Conservation (phyloP, 30 jellyfish, hydroid and myxozoan genomes). For the Aurelia sp. region DNA sequence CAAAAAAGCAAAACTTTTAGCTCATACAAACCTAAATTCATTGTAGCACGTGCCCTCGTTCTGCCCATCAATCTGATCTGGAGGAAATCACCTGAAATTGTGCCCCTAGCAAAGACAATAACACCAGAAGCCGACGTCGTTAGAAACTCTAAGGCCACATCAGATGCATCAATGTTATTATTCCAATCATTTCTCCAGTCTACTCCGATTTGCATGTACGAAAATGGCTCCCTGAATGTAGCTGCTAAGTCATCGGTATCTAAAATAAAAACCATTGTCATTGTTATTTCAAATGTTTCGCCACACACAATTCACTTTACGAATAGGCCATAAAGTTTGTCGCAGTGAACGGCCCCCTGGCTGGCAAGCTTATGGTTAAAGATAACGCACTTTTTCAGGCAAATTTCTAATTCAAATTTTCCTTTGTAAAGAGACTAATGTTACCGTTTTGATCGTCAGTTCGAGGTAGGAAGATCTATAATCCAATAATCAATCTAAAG, state of each 20-base stretch:
- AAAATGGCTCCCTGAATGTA: slow-evolving; percentile 95
- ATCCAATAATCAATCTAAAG: no score
- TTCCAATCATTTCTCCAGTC: slow-evolving; percentile 87
- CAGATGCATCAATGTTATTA: slow-evolving; percentile 83
- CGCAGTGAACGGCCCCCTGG: no score
- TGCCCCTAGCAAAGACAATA: slow-evolving; percentile 89
- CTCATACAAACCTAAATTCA: slow-evolving; percentile 72
- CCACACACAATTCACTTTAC: no score
- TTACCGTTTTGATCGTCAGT: no score
- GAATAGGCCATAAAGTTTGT: no score
- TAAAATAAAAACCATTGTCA: neutral
- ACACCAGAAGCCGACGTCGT: slow-evolving; percentile 85
- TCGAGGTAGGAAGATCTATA: no score
- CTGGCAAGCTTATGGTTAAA: no score
- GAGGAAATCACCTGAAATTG: slow-evolving; percentile 91
- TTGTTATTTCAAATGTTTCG: no score
- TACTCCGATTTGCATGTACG: slow-evolving; percentile 82
- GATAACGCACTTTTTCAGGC: no score
- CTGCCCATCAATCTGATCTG: slow-evolving; percentile 77
- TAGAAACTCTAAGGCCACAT: slow-evolving; percentile 78
- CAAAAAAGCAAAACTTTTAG: no score
- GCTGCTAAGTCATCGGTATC: slow-evolving; percentile 82
- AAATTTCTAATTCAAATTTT: no score
- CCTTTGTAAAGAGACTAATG: no score
- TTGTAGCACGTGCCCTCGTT: slow-evolving; percentile 86